Conservation (phyloP, 2,113 vertebrate genomes). For the Thomomys bottae region DNA sequence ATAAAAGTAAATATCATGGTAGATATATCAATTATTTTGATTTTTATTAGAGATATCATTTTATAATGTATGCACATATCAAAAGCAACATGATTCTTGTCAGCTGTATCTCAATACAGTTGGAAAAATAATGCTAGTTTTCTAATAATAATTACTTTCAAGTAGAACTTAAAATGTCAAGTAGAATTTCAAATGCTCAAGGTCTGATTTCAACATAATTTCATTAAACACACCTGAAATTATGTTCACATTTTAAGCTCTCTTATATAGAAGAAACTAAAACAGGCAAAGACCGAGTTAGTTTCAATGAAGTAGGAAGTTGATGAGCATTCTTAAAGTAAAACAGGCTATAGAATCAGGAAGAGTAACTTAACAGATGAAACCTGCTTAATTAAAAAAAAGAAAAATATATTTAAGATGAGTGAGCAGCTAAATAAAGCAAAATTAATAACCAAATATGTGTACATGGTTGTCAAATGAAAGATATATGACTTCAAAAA, state of each 20-base stretch:
- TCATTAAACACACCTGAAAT: not conserved
- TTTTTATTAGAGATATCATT: not conserved
- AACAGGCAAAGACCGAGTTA: not conserved
- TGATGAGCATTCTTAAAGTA: not conserved
- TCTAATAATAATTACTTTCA: not conserved
- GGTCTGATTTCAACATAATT: slow-evolving; percentile 42
- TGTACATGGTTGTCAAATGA: not conserved
- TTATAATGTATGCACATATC: not conserved
- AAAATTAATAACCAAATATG: not conserved
- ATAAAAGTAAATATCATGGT: not conserved
- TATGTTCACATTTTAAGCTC: not conserved
- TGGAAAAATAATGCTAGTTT: not conserved
- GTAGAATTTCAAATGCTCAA: not conserved
- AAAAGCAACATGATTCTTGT: not conserved
- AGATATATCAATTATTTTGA: not conserved
- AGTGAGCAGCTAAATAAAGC: not conserved
- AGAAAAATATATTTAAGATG: not conserved
- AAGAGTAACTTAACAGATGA: not conserved
- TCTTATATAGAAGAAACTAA: not conserved
- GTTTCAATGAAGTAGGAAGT: not conserved
- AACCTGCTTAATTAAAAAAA: slow-evolving; percentile 16
- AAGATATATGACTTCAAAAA: not conserved
- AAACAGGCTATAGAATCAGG: not conserved
- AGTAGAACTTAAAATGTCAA: not conserved
- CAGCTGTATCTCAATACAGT: not conserved